phyloP scores from a whole-genome alignment of 2,113 vertebrate species.

The Ramphastos sulfuratus region DNA sequence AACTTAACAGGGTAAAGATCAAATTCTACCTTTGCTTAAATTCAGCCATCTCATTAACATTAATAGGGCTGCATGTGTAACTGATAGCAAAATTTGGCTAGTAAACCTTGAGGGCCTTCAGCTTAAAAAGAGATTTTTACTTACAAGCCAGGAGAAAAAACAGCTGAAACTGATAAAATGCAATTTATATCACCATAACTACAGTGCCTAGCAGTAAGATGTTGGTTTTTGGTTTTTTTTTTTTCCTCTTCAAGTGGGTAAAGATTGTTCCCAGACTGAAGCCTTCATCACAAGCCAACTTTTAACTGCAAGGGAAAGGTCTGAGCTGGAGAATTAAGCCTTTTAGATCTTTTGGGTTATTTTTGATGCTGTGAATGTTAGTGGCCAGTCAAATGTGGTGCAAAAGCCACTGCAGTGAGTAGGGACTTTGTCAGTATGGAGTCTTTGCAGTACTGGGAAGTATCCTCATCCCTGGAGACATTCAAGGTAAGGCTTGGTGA shows the following conservation, averaged over 20 bases:
- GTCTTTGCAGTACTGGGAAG: background rate
- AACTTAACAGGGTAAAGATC: background rate
- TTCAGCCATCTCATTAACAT: slow-evolving; percentile 47
- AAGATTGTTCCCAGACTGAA: slow-evolving; percentile 58
- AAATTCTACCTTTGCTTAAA: slow-evolving; percentile 29
- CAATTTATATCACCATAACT: slow-evolving; percentile 49
- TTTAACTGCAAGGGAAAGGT: slow-evolving; percentile 4
- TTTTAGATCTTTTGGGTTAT: background rate
- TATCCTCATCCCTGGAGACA: background rate
- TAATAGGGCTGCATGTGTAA: slow-evolving; percentile 40
- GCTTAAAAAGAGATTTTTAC: slow-evolving; percentile 29
- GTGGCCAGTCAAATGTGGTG: background rate
- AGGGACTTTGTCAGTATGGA: background rate
- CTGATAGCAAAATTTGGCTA: slow-evolving; percentile 42
- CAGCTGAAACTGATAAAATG: slow-evolving; percentile 68
- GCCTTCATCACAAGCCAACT: slow-evolving; percentile 33
- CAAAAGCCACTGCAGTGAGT: background rate
- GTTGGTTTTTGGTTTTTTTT: background rate
- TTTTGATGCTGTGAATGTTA: background rate
- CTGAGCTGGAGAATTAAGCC: slow-evolving; percentile 20
- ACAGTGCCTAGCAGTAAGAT: slow-evolving; percentile 26
- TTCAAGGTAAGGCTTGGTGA: too few relatives aligned
- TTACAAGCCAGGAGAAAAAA: background rate
- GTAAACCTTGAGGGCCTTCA: slow-evolving; percentile 40
- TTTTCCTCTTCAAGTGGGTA: slow-evolving; percentile 51